These are phyloP conservation scores for Crotalus viridis DNA, from an alignment of 2,113 vertebrate species.

Conservation along the genomic window DNA sequence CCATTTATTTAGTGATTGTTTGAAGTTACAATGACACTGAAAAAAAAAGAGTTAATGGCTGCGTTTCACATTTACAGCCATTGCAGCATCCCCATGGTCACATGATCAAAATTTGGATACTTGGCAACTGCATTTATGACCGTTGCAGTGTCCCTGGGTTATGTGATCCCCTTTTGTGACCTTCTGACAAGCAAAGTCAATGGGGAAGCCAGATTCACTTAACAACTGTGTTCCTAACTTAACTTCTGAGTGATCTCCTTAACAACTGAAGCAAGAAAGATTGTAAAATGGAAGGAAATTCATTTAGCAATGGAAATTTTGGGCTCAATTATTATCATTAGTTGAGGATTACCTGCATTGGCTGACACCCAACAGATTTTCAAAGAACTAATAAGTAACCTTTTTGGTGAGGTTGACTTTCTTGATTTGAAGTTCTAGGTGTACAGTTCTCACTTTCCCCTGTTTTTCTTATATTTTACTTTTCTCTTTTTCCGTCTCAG, in stretches of 20 bases:
- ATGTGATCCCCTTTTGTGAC: neutral
- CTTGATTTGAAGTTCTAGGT: neutral
- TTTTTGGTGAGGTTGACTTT: neutral
- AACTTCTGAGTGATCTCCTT: neutral
- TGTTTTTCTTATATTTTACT: neutral
- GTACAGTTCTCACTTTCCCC: neutral
- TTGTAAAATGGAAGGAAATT: neutral
- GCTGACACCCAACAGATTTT: neutral
- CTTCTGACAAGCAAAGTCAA: neutral
- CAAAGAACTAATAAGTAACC: neutral
- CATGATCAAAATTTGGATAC: neutral
- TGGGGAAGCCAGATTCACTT: neutral
- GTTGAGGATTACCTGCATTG: neutral
- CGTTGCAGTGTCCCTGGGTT: neutral
- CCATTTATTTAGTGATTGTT: neutral
- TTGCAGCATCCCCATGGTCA: neutral
- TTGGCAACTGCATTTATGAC: neutral
- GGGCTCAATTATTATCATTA: neutral
- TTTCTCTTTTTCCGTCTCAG: neutral
- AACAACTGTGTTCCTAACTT: neutral
- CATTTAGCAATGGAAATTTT: neutral
- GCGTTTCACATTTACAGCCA: neutral
- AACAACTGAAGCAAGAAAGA: neutral
- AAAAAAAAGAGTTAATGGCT: neutral
- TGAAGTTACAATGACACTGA: neutral